A percentile compares a stretch with the other conserved stretches of the same genome.
Conservation (phyloP, 2,888 invertebrate genomes). For the Bursaphelenchus okinawaensis region DNA sequence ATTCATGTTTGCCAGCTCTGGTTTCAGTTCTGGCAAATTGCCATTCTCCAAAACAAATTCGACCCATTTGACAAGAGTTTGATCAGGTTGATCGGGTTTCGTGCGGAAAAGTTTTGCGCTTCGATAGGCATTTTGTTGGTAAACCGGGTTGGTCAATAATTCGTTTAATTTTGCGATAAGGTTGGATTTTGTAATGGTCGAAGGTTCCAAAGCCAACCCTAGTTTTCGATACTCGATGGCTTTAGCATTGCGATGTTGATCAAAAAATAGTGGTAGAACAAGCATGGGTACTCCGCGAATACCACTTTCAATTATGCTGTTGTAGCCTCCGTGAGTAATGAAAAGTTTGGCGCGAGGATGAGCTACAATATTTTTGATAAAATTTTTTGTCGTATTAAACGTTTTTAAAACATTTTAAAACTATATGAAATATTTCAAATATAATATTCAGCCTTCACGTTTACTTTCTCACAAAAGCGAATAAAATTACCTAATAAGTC, state of each 20-base stretch:
- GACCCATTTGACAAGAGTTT: constrained; percentile 34
- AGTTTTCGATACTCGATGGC: constrained; percentile 47
- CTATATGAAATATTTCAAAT: too few relatives aligned
- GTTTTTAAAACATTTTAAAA: too few relatives aligned
- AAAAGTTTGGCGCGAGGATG: constrained; percentile 48
- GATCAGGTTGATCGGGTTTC: constrained; percentile 29
- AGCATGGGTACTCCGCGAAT: constrained; percentile 48
- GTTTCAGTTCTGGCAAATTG: constrained; percentile 23
- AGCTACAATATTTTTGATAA: constrained; percentile 27
- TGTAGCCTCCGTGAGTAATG: constrained; percentile 53
- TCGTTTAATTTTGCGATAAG: constrained; percentile 7
- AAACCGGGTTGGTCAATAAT: constrained; percentile 19
- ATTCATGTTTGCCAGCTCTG: constrained; percentile 21
- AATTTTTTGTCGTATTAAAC: background rate
- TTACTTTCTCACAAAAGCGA: too few relatives aligned
- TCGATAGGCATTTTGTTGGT: constrained; percentile 28
- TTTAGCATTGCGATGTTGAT: constrained; percentile 52
- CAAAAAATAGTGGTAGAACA: constrained; percentile 51
- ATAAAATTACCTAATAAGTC: constrained; percentile 40
- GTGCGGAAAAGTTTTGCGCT: constrained; percentile 18
- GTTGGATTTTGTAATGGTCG: background rate
- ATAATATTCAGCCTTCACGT: too few relatives aligned
- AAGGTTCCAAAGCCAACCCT: constrained; percentile 21
- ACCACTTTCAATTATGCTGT: constrained; percentile 48
- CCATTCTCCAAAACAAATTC: constrained; percentile 34